Evolutionary conservation across 2,888 invertebrate genomes (phyloP), one percentile per base, ranked within the genome.

Genomic region (Patella caerulea): DNA sequence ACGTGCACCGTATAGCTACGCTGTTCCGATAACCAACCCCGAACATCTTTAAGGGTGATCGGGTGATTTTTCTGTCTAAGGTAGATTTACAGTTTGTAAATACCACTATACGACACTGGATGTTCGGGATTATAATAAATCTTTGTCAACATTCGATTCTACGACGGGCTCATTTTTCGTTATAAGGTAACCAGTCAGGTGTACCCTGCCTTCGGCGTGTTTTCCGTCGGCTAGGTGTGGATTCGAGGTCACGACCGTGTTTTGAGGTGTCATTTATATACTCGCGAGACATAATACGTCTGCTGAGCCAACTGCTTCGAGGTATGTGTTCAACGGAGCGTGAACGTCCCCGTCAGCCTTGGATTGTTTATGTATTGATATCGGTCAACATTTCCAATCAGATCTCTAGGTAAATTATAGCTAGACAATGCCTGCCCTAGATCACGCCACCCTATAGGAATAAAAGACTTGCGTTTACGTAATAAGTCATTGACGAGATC

Each of bases 81-180:
- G 2, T 12, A 59, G 5, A 3, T 59, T 9, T 59, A 15, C 0
- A 59, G 59, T 15, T 59, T 59, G 59, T 59, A 15, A 3, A 19
- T 19, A 12, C 59, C 59, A 1, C 59, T 15, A 19, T 59, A 59
- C 1, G 9, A 5, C 0, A 2, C 15, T 0, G 59, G 59, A 15
- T 59, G 59, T n/a, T 59, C 59, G 59, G 59, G 59, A 2, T 59
- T n/a, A n/a, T 56, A 56, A n/a, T 56, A 56, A 56, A 56, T 56
- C 3, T n/a, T 3, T 3, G 56, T 56, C 11, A 56, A 56, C 3
- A 56, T 17, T 56, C 12, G 15, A 56, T 56, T n/a, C 56, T 15
- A 17, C 56, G n/a, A 17, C n/a, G 3, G 15, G 3, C n/a, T 56
- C 55, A 12, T 12, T 15, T 55, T 15, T 9, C 15, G 15, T 19